Evolutionary conservation across 2,113 vertebrate genomes (phyloP).

Genomic region (Rhadina sibilatrix): DNA sequence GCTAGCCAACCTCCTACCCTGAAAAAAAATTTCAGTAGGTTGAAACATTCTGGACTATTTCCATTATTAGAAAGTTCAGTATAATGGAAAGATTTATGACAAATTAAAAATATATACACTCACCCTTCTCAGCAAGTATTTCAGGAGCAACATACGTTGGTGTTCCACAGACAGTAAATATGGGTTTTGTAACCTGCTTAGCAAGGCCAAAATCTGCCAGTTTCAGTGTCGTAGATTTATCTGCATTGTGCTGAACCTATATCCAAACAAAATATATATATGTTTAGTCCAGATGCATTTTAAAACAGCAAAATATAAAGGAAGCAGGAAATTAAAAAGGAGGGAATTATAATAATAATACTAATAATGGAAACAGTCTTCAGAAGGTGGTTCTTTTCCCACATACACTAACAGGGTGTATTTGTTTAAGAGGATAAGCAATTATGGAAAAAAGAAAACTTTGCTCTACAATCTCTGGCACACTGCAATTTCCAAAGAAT

Average conservation of each 20-base stretch:
- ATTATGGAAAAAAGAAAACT: not conserved
- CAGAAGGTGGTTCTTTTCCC: not conserved
- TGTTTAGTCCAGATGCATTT: not conserved
- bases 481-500: not conserved
- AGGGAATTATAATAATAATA: not conserved
- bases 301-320: not conserved
- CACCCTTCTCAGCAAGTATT: constrained; percentile 95
- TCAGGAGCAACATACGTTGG: constrained; percentile 97
- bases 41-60: not conserved
- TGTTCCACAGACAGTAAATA: constrained; percentile 97
- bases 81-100: not conserved
- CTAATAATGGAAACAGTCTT: not conserved
- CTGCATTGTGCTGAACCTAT: constrained; percentile 86
- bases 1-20: not conserved
- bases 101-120: not conserved
- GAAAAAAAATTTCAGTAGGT: not conserved
- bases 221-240: constrained; percentile 86
- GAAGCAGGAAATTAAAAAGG: not conserved
- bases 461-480: not conserved
- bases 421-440: not conserved
- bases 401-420: not conserved
- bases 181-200: constrained; percentile 88
- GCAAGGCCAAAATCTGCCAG: constrained; percentile 97
- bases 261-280: not conserved
- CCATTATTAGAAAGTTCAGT: not conserved